A percentile compares a stretch with the other conserved stretches of the same genome.
These are phyloP conservation scores for Nysson spinosus DNA, from an alignment of 2,888 invertebrate genomes.

Conservation along the genomic window DNA sequence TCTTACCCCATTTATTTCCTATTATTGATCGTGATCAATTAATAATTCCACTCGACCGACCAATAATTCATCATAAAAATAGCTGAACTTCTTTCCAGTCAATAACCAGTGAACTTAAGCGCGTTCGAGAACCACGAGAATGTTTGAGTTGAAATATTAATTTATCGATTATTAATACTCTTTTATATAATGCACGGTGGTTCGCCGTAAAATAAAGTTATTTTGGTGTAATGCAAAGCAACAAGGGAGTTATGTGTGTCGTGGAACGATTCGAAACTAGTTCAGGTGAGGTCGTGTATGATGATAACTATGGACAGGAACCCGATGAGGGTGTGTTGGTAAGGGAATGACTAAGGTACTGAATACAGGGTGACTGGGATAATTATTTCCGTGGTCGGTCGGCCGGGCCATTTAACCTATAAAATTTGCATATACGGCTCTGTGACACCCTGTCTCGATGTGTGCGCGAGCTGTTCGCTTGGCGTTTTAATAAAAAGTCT, in stretches of 20 bases:
- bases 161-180: no score
- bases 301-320: conserved; percentile 3
- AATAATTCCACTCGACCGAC: no score
- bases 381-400: conserved; percentile 68
- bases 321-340: conserved; percentile 23
- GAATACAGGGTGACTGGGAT: conserved; percentile 66
- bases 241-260: conserved; percentile 3
- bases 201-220: conserved; percentile 5
- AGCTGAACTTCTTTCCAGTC: no score
- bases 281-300: conserved; percentile 10
- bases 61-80: no score
- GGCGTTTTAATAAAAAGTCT: conserved; percentile 48
- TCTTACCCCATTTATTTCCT: no score
- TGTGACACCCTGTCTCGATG: conserved; percentile 16
- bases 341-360: conserved; percentile 56
- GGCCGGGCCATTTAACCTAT: conserved; percentile 67
- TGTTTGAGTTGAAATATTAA: no score
- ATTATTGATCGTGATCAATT: no score
- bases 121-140: no score
- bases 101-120: no score
- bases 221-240: conserved; percentile 3
- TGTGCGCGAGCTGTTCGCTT: conserved; percentile 29
- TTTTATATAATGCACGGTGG: not conserved
- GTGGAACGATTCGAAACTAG: conserved; percentile 18
- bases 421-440: conserved; percentile 66